phyloP scores from a whole-genome alignment of 2,797 vertebrate species.

The Spondyliosoma cantharus region DNA sequence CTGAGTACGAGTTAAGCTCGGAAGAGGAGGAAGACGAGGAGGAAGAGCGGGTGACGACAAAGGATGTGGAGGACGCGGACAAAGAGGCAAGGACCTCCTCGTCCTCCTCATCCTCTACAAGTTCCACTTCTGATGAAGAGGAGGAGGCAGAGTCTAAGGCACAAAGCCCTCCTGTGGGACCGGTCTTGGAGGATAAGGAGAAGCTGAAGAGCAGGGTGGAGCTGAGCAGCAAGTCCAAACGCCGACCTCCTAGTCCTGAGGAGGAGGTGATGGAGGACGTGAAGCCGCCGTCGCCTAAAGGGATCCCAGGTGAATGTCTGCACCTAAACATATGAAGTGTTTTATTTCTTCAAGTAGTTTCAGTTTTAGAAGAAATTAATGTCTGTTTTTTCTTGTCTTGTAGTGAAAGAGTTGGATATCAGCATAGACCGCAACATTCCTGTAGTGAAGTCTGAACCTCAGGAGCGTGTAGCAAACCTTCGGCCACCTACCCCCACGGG shows the following conservation, averaged over 20 bases:
- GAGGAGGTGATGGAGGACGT: constrained; percentile 68
- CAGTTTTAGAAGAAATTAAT: no score
- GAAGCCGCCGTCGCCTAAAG: constrained; percentile 81
- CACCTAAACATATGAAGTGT: neutral
- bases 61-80: constrained; percentile 62
- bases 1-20: constrained; percentile 91
- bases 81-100: constrained; percentile 76
- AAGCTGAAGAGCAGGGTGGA: constrained; percentile 59
- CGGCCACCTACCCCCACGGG: constrained; percentile 83
- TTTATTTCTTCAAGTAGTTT: no score
- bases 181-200: constrained; percentile 66
- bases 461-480: constrained; percentile 71
- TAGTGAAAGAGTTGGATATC: constrained; percentile 73
- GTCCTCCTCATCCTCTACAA: constrained; percentile 74
- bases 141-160: constrained; percentile 63
- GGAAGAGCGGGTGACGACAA: constrained; percentile 73
- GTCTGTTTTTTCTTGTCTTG: constrained; percentile 34
- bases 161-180: constrained; percentile 58
- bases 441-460: constrained; percentile 76
- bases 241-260: constrained; percentile 72
- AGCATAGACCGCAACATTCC: constrained; percentile 71
- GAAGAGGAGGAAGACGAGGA: constrained; percentile 88
- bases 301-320: constrained; percentile 78
- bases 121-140: constrained; percentile 80
- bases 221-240: constrained; percentile 59